These are phyloP conservation scores for Steatocranus sp. DNA, from an alignment of 2,797 vertebrate genomes.

Conservation along the genomic window DNA sequence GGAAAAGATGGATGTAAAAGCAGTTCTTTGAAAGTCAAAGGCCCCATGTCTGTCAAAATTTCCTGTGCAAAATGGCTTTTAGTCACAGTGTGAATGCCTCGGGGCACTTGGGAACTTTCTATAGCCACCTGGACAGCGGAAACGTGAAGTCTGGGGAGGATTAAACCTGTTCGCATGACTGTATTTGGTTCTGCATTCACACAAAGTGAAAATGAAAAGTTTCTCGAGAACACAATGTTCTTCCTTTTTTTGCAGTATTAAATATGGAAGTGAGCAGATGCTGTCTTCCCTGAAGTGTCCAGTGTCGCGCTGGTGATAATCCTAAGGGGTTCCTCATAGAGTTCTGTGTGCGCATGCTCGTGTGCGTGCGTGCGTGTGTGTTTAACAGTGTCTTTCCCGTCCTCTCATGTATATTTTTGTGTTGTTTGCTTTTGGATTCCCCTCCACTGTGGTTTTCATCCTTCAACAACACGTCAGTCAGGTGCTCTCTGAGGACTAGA, in stretches of 20 bases:
- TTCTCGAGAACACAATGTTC: slow-evolving; percentile 41
- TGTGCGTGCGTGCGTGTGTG: background rate
- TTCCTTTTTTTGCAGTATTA: slow-evolving; percentile 28
- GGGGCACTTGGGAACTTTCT: slow-evolving; percentile 30
- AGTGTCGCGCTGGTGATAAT: slow-evolving; percentile 39
- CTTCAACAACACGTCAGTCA: slow-evolving; percentile 70
- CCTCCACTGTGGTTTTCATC: slow-evolving; percentile 62
- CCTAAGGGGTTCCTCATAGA: slow-evolving; percentile 34
- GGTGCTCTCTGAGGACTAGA: slow-evolving; percentile 67
- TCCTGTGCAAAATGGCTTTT: slow-evolving; percentile 49
- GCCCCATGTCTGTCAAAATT: slow-evolving; percentile 38
- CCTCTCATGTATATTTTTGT: slow-evolving; percentile 50
- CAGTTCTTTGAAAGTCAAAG: slow-evolving; percentile 43
- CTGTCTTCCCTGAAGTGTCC: slow-evolving; percentile 59
- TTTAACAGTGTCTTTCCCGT: slow-evolving; percentile 22
- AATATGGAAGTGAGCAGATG: slow-evolving; percentile 66
- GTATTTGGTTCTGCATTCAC: slow-evolving; percentile 1
- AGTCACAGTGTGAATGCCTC: slow-evolving; percentile 38
- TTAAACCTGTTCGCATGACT: background rate
- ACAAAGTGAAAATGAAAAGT: slow-evolving; percentile 26
- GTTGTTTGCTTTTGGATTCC: slow-evolving; percentile 64
- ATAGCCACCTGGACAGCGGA: slow-evolving; percentile 31
- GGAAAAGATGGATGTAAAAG: slow-evolving; percentile 43
- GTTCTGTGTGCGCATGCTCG: background rate
- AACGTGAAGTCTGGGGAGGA: background rate